Conservation (phyloP, 1,140 invertebrate species). For the Drosophila biarmipes region DNA sequence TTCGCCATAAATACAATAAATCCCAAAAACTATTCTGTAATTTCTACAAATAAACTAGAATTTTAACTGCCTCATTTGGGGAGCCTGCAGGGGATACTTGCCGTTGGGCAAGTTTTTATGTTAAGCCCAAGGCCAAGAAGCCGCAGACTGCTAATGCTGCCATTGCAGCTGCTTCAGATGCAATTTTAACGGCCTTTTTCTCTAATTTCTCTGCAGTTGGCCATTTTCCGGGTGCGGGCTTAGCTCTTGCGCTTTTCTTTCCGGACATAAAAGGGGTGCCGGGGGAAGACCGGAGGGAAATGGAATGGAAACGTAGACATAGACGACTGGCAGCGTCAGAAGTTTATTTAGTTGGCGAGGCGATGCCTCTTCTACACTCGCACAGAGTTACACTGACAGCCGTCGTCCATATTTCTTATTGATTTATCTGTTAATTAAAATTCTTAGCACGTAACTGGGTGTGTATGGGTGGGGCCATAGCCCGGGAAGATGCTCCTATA, state of each 20-base stretch:
- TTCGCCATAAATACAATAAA: constrained; percentile 1
- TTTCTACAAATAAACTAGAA: not conserved
- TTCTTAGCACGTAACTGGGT: constrained; percentile 80
- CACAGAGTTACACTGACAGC: constrained; percentile 70
- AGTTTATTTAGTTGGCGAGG: constrained; percentile 73
- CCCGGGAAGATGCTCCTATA: constrained; percentile 34
- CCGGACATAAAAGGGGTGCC: constrained; percentile 18
- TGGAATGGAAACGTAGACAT: constrained; percentile 38
- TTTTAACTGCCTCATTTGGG: not conserved
- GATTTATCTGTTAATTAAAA: constrained; percentile 84
- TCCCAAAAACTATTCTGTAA: not conserved
- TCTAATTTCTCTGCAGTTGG: constrained; percentile 68
- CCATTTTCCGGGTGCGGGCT: constrained; percentile 53
- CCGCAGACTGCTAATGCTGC: constrained; percentile 39
- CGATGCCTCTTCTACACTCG: constrained; percentile 10
- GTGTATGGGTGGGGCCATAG: constrained; percentile 40
- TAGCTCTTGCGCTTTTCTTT: constrained; percentile 66
- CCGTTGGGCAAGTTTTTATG: constrained; percentile 31
- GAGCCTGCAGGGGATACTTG: constrained; percentile 12
- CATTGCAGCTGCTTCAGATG: constrained; percentile 43
- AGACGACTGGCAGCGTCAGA: constrained; percentile 55
- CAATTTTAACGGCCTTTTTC: constrained; percentile 73
- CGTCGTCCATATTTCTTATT: constrained; percentile 83
- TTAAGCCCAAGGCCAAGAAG: constrained; percentile 45
- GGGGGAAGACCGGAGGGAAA: not conserved